phyloP scores from a whole-genome alignment of 2,113 vertebrate genomes.

The Ahaetulla prasina region DNA sequence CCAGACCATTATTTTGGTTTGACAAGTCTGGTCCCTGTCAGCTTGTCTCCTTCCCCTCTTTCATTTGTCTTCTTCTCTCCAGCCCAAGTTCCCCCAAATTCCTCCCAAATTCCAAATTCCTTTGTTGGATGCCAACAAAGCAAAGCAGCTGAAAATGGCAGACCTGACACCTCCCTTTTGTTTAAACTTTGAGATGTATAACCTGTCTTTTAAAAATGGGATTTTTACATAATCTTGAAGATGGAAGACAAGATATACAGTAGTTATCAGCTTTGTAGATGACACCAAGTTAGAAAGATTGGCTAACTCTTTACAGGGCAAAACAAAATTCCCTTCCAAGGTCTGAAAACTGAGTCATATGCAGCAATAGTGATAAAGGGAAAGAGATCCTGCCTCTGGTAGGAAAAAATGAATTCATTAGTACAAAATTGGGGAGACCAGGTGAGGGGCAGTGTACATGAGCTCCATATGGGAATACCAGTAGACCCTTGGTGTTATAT shows the following conservation, averaged over 20 bases:
- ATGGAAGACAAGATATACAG: neutral
- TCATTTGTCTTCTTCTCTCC: too few species aligned
- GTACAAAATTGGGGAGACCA: neutral
- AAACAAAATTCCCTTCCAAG: neutral
- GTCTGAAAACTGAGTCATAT: neutral
- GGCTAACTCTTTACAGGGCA: neutral
- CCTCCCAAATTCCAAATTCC: too few species aligned
- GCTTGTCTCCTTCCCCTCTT: too few species aligned
- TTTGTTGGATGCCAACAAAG: too few species aligned
- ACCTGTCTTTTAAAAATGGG: neutral
- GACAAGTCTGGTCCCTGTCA: too few species aligned
- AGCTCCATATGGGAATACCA: neutral
- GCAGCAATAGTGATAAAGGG: neutral
- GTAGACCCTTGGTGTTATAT: neutral
- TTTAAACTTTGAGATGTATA: neutral
- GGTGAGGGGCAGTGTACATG: neutral
- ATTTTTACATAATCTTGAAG: neutral
- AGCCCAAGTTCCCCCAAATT: too few species aligned
- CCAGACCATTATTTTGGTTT: too few species aligned
- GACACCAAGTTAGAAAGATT: neutral
- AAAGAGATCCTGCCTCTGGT: neutral
- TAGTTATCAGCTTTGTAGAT: neutral
- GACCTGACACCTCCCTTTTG: neutral
- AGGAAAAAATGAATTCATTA: neutral
- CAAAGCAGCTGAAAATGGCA: too few species aligned